Evolutionary conservation across 2,113 vertebrate genomes (phyloP), one percentile per base, ranked within the genome.

Genomic region (Ginglymostoma cirratum): DNA sequence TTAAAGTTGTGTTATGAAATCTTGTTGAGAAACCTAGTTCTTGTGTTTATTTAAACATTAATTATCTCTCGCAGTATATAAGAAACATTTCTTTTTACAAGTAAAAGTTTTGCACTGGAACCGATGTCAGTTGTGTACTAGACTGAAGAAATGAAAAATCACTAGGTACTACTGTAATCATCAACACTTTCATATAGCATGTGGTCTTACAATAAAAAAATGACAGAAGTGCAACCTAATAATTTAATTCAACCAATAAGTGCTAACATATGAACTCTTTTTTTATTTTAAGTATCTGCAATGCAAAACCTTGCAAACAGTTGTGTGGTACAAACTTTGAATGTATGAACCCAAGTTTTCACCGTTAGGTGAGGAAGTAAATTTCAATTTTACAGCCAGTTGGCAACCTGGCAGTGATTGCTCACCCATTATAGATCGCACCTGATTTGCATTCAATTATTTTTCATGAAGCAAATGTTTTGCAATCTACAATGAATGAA

Each of bases 231-330:
- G 97, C 96, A 96, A 96, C 96, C 96, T 95, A 95, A 48, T 96
- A 97, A 96, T 97, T 97, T 96, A 97, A 97, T 97, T 98, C 98
- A 98, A 98, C 98, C 98, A 98, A 98, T 98, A 98, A 98, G 98
- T 98, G 98, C 98, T 98, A 98, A 98, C 97, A 96, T 97, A 97
- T 96, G 96, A 95, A 95, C 94, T 95, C 94, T 69, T 95, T 95
- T 72, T 95, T 95, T 69, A 95, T 72, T 24, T 94, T 72, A 76
- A 52, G 67, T 52, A 95, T 95, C 94, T 72, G 69, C 38, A 45
- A 72, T 95, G 69, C 69, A 95, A 95, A 95, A 95, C 69, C 94
- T 95, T 95, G 94, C 72, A 95, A 95, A 95, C 94, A 95, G 67
- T 69, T 42, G 23, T 76, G 1, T 70, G 67, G 93, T 69, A 72